Evolutionary conservation across 2,888 invertebrate species (phyloP).

Genomic region (Latrodectus elegans): DNA sequence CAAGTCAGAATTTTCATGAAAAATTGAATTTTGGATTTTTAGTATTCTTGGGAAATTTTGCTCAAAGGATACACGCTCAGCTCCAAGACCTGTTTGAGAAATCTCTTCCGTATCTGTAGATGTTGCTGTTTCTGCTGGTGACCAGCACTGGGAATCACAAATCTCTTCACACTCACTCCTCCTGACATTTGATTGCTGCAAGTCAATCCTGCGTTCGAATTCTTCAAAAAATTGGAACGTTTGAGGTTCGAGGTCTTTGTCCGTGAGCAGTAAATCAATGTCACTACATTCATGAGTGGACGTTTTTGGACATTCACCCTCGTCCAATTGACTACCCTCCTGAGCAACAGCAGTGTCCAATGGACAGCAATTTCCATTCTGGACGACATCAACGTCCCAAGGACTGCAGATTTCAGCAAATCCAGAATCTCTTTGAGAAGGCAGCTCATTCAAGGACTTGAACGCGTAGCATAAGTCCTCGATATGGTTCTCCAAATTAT

Average conservation of each 20-base stretch:
- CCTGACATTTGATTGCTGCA: conserved; percentile 32
- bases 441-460: conserved; percentile 15
- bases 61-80: conserved; percentile 12
- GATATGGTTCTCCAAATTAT: background rate
- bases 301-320: background rate
- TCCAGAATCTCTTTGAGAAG: conserved; percentile 59
- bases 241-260: conserved; percentile 5
- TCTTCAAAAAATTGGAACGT: conserved; percentile 61
- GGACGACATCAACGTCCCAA: background rate
- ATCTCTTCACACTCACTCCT: background rate
- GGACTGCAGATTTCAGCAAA: conserved; percentile 44
- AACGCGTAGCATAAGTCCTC: conserved; percentile 42
- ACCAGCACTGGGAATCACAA: background rate
- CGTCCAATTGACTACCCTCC: background rate
- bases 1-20: no score
- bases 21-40: no score
- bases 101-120: conserved; percentile 8
- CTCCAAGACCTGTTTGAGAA: background rate
- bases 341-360: background rate
- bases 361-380: background rate
- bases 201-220: conserved; percentile 42
- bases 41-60: background rate
- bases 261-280: conserved; percentile 45
- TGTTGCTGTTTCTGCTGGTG: background rate
- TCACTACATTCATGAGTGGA: conserved; percentile 15